These are phyloP conservation scores for Sabatieria punctata DNA, from an alignment of 2,888 invertebrate genomes.

Conservation along the genomic window DNA sequence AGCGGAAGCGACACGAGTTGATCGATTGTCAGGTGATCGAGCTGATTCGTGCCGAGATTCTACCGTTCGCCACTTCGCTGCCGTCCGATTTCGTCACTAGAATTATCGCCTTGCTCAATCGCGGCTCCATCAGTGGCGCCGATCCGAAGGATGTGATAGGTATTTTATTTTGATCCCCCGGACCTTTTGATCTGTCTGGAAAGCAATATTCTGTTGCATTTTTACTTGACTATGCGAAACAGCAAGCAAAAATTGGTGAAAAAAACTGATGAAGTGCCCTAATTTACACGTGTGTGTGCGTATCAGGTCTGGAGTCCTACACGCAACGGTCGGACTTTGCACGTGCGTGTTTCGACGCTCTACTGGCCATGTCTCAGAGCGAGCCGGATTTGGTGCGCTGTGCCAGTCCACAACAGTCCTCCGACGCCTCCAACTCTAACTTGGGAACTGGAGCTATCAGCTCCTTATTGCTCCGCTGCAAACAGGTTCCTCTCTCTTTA, in stretches of 20 bases:
- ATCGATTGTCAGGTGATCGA: slow-evolving; percentile 47
- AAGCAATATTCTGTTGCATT: too few relatives aligned
- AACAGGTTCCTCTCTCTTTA: not conserved
- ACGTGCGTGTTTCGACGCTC: slow-evolving; percentile 28
- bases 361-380: slow-evolving; percentile 20
- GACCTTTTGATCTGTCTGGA: too few relatives aligned
- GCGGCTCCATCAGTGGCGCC: slow-evolving; percentile 51
- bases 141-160: slow-evolving; percentile 25
- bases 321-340: slow-evolving; percentile 34
- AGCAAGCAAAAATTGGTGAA: too few relatives aligned
- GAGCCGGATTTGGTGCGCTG: slow-evolving; percentile 4
- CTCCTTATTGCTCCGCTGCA: not conserved
- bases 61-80: slow-evolving; percentile 57
- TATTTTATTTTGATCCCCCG: too few relatives aligned
- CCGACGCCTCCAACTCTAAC: not conserved
- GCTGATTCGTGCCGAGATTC: slow-evolving; percentile 57
- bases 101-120: slow-evolving; percentile 63
- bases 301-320: too few relatives aligned
- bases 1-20: slow-evolving; percentile 24
- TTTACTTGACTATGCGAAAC: too few relatives aligned
- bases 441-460: not conserved
- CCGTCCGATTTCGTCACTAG: slow-evolving; percentile 63
- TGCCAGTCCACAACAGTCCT: too few relatives aligned
- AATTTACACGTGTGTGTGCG: too few relatives aligned
- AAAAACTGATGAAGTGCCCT: too few relatives aligned